Evolutionary conservation across 2,113 vertebrate species (phyloP).

Genomic region (Trachemys scripta): DNA sequence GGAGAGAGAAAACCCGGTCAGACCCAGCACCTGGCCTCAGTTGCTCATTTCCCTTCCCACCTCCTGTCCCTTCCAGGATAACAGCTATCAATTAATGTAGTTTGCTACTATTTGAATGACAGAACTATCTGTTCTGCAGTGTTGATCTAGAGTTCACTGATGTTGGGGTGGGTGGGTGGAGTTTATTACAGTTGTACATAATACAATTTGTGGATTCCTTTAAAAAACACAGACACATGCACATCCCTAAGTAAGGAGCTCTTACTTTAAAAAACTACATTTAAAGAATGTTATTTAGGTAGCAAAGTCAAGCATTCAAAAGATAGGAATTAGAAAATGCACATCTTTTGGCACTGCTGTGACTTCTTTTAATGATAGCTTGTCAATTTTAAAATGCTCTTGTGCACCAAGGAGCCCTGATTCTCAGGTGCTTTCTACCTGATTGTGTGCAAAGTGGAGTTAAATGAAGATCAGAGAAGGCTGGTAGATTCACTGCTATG

Average conservation of each 20-base stretch:
- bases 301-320: background rate
- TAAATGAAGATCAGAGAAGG: background rate
- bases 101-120: background rate
- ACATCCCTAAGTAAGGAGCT: background rate
- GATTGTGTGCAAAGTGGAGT: background rate
- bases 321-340: conserved; percentile 1
- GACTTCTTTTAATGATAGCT: background rate
- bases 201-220: background rate
- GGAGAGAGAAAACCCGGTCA: background rate
- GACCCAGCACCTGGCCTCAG: background rate
- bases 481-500: background rate
- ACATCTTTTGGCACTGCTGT: no score
- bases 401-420: background rate
- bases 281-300: conserved; percentile 6
- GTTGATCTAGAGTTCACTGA: background rate
- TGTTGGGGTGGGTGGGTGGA: background rate
- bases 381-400: background rate
- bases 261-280: conserved; percentile 14
- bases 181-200: background rate
- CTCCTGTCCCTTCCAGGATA: background rate
- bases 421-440: background rate
- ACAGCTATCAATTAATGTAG: background rate
- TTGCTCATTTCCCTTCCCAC: background rate
- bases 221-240: background rate
- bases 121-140: background rate